Evolutionary conservation across 2,888 invertebrate species (phyloP).

Genomic region (Ectemnius lituratus): DNA sequence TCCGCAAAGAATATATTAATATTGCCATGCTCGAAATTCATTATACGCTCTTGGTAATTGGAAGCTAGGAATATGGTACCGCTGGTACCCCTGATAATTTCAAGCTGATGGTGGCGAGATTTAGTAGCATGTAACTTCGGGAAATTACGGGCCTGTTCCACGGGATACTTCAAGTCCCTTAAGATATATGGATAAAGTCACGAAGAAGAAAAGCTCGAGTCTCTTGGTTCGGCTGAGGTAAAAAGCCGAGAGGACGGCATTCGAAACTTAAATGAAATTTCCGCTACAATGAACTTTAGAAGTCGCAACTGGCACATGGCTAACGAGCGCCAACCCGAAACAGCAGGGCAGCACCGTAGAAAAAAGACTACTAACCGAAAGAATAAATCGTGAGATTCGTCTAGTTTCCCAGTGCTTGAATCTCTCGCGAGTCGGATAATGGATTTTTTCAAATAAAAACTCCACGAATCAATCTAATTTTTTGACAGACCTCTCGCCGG

Average conservation of each 20-base stretch:
- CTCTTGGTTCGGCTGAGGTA: constrained; percentile 18
- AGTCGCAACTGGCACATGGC: constrained; percentile 33
- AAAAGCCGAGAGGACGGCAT: constrained; percentile 15
- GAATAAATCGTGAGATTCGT: neutral
- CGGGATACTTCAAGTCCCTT: neutral
- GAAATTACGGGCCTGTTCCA: neutral
- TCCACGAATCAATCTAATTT: no score
- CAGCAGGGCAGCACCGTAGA: constrained; percentile 1
- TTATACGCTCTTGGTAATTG: no score
- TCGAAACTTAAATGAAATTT: constrained; percentile 37
- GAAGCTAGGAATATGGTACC: no score
- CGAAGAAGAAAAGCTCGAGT: constrained; percentile 1
- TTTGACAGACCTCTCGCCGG: no score
- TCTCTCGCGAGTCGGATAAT: neutral
- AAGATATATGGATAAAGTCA: constrained; percentile 9
- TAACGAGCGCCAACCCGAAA: constrained; percentile 31
- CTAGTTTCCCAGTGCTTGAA: neutral
- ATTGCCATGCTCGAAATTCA: no score
- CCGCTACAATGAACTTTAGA: constrained; percentile 38
- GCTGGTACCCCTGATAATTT: neutral
- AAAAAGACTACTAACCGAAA: constrained; percentile 16
- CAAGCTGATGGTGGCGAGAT: neutral
- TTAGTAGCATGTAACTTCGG: neutral
- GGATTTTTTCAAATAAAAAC: neutral
- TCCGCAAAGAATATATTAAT: neutral